Evolutionary conservation across 2,113 vertebrate genomes (phyloP).

Genomic region (Ceyx margarethae): DNA sequence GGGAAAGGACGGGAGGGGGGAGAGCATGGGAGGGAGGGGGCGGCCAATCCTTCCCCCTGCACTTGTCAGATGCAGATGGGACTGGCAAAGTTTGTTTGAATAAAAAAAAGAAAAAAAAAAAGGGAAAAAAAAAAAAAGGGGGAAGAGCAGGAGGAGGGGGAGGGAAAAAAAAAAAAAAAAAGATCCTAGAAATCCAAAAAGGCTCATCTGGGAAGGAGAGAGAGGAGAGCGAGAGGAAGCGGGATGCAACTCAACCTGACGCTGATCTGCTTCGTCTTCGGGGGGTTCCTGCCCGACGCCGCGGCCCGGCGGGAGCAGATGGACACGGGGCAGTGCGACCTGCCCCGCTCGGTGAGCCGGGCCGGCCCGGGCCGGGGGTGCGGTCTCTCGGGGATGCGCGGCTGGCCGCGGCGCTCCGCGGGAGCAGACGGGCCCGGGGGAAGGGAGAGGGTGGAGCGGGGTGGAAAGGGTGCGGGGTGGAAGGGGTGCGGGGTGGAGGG

Average conservation of each 20-base stretch:
- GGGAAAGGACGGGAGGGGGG: neutral
- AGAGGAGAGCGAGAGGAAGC: neutral
- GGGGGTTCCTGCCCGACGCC: slow-evolving; percentile 73
- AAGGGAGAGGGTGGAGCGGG: neutral
- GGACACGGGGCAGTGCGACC: slow-evolving; percentile 76
- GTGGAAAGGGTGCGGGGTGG: neutral
- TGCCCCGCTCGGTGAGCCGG: slow-evolving; percentile 77
- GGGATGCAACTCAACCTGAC: slow-evolving; percentile 70
- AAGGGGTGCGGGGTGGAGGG: too few species aligned
- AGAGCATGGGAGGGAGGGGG: neutral
- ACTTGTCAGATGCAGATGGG: too few species aligned
- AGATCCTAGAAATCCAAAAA: neutral
- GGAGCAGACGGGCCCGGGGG: neutral
- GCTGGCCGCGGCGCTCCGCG: slow-evolving; percentile 29
- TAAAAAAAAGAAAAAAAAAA: too few species aligned
- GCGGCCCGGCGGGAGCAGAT: slow-evolving; percentile 67
- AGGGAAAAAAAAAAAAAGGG: neutral
- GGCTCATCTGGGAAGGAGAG: slow-evolving; percentile 23
- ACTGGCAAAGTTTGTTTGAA: too few species aligned
- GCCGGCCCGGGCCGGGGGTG: neutral
- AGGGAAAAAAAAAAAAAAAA: neutral
- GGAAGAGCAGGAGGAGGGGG: neutral
- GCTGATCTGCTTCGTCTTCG: slow-evolving; percentile 74
- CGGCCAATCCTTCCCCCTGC: neutral
- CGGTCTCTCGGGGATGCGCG: neutral